A percentile compares a stretch with the other conserved stretches of the same genome.
phyloP scores from a whole-genome alignment of 2,888 invertebrate genomes.

The Mythimna lalbum region DNA sequence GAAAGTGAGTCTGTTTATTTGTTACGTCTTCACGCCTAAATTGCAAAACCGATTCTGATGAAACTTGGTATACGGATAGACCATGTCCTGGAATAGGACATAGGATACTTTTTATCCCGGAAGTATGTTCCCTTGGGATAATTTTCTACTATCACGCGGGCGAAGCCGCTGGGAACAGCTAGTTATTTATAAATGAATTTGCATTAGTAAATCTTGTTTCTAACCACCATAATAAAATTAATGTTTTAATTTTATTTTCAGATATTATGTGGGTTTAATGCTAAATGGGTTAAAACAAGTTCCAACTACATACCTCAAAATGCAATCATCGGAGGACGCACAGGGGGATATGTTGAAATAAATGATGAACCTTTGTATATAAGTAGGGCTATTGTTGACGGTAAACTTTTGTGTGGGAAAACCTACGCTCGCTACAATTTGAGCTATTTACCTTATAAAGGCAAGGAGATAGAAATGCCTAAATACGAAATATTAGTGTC shows the following conservation, averaged over 20 bases:
- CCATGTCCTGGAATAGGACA: too few relatives aligned
- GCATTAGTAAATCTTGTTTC: background rate
- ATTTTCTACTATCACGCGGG: too few relatives aligned
- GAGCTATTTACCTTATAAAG: slow-evolving; percentile 92
- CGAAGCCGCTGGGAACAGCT: too few relatives aligned
- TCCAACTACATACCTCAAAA: slow-evolving; percentile 92
- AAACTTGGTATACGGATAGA: too few relatives aligned
- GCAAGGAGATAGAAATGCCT: slow-evolving; percentile 61
- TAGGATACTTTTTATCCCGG: too few relatives aligned
- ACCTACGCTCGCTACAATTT: slow-evolving; percentile 91
- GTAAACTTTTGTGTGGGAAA: slow-evolving; percentile 94
- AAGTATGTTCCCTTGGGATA: too few relatives aligned
- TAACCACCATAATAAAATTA: background rate
- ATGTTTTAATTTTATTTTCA: slow-evolving; percentile 56
- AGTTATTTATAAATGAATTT: background rate
- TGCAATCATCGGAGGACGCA: slow-evolving; percentile 91
- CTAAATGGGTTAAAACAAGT: slow-evolving; percentile 88
- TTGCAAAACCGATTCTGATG: too few relatives aligned
- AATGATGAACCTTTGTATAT: slow-evolving; percentile 89
- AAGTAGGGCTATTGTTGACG: slow-evolving; percentile 92
- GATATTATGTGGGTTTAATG: slow-evolving; percentile 77
- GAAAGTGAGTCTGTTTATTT: too few relatives aligned
- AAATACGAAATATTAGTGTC: slow-evolving; percentile 71
- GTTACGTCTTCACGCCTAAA: too few relatives aligned
- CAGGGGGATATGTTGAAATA: slow-evolving; percentile 73